Evolutionary conservation across 2,113 vertebrate genomes (phyloP).

Genomic region (Melierax canorus): DNA sequence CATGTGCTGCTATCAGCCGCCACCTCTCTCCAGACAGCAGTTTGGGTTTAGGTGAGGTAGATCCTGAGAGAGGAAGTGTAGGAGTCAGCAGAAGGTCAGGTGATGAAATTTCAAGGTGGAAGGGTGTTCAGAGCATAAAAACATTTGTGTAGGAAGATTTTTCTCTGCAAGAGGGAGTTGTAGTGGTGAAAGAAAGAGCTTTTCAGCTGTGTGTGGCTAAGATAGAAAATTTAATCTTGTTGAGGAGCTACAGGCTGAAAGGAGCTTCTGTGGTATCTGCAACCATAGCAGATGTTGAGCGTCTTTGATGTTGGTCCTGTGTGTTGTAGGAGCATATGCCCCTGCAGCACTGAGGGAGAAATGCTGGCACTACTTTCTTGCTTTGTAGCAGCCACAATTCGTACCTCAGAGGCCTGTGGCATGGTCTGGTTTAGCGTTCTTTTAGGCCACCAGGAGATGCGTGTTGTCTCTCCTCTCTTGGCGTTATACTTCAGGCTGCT

Average conservation of each 20-base stretch:
- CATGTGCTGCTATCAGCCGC: background rate
- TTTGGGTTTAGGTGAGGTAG: background rate
- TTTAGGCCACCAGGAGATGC: background rate
- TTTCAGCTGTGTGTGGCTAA: background rate
- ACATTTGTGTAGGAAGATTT: background rate
- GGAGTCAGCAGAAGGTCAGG: background rate
- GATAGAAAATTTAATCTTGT: background rate
- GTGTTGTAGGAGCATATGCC: background rate
- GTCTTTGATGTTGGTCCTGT: background rate
- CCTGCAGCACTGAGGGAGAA: background rate
- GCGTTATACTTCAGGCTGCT: background rate
- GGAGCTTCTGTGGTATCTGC: background rate
- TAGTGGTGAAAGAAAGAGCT: background rate
- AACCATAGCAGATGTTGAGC: background rate
- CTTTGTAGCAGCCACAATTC: background rate
- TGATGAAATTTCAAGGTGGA: background rate
- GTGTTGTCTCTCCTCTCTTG: background rate
- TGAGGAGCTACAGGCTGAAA: background rate
- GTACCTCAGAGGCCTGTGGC: background rate
- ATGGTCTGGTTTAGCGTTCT: background rate
- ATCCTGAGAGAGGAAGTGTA: background rate
- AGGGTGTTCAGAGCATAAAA: background rate
- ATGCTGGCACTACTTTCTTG: background rate
- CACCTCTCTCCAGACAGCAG: background rate
- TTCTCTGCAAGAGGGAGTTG: background rate